Evolutionary conservation across 2,113 vertebrate species (phyloP).

Genomic region (Sylvia atricapilla): DNA sequence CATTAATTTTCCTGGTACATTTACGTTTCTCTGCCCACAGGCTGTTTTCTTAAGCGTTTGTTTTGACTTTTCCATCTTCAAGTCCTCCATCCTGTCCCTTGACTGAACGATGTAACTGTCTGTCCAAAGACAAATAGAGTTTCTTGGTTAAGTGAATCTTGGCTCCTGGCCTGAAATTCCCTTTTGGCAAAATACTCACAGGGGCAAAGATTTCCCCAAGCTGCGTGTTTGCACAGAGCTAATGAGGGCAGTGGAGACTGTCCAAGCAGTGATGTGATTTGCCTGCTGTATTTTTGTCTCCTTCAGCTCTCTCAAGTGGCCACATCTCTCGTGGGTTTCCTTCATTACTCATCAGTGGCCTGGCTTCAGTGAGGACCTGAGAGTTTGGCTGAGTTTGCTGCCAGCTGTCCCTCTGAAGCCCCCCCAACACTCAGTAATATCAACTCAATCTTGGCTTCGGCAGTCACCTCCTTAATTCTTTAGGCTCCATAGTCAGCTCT

Average conservation of each 20-base stretch:
- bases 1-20: slow-evolving; percentile 1
- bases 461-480: neutral
- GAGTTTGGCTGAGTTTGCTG: neutral
- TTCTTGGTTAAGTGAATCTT: slow-evolving; percentile 31
- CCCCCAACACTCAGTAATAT: neutral
- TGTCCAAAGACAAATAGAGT: slow-evolving; percentile 50
- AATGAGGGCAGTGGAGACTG: neutral
- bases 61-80: slow-evolving; percentile 40
- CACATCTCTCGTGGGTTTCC: neutral
- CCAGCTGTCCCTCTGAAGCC: neutral
- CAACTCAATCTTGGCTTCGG: neutral
- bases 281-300: neutral
- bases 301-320: neutral
- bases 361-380: neutral
- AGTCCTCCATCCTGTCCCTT: slow-evolving; percentile 44
- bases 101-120: slow-evolving; percentile 5
- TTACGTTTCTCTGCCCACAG: slow-evolving; percentile 2
- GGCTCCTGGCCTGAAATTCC: slow-evolving; percentile 29
- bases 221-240: neutral
- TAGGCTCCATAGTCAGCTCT: neutral
- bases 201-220: slow-evolving; percentile 28
- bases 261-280: neutral
- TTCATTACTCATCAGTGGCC: neutral
- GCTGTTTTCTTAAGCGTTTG: slow-evolving; percentile 27
- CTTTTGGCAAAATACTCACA: neutral